These are phyloP conservation scores for Volucella zonaria DNA, from an alignment of 2,888 invertebrate genomes.

Conservation along the genomic window DNA sequence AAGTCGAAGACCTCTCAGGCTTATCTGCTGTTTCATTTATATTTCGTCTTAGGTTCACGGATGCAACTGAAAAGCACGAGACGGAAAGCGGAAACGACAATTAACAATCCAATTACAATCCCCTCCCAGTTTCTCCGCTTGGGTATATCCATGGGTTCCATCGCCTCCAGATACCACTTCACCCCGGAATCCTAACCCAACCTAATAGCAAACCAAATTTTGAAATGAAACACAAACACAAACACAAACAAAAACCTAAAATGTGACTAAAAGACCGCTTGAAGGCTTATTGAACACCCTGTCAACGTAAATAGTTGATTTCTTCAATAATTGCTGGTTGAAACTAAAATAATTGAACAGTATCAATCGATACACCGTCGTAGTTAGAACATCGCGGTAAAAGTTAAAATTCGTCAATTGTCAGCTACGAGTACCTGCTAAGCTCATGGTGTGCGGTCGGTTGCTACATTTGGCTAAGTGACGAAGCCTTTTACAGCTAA, in stretches of 20 bases:
- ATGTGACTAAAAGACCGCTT: neutral
- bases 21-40: too few species aligned
- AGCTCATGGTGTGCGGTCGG: neutral
- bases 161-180: too few species aligned
- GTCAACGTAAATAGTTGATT: constrained; percentile 6
- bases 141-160: too few species aligned
- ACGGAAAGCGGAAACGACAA: too few species aligned
- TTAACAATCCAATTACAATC: too few species aligned
- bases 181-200: too few species aligned
- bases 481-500: constrained; percentile 37
- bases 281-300: constrained; percentile 2
- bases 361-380: constrained; percentile 52
- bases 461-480: constrained; percentile 38
- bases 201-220: too few species aligned
- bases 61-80: too few species aligned
- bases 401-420: constrained; percentile 13
- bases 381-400: constrained; percentile 43
- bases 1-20: too few species aligned
- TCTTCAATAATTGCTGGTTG: constrained; percentile 11
- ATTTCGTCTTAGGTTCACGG: too few species aligned
- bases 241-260: neutral
- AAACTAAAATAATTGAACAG: constrained; percentile 52
- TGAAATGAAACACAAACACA: neutral
- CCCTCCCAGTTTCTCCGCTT: too few species aligned
- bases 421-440: neutral